phyloP scores from a whole-genome alignment of 2,888 invertebrate genomes.

The Protula sp. region DNA sequence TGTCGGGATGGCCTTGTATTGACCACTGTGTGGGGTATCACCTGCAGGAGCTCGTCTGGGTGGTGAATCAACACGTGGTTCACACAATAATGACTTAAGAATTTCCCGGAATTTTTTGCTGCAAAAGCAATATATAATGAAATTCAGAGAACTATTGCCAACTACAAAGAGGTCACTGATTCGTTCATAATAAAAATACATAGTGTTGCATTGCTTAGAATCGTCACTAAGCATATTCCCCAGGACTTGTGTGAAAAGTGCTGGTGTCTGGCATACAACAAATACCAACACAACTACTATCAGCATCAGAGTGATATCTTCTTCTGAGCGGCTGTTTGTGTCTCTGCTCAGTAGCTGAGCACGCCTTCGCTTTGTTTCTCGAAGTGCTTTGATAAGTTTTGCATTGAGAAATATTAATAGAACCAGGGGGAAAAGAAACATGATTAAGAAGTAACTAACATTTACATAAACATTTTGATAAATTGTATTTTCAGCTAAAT shows the following conservation, averaged over 20 bases:
- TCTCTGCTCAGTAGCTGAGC: slow-evolving; percentile 10
- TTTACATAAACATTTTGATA: slow-evolving; percentile 17
- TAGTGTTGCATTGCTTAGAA: slow-evolving; percentile 3
- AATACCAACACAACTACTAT: slow-evolving; percentile 20
- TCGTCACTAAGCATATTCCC: slow-evolving; percentile 4
- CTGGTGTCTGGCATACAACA: slow-evolving; percentile 17
- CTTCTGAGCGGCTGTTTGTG: slow-evolving; percentile 13
- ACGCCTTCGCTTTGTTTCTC: slow-evolving; percentile 14
- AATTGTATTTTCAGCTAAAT: slow-evolving; percentile 6
- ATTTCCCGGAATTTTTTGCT: slow-evolving; percentile 15
- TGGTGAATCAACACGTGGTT: not conserved
- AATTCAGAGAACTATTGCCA: slow-evolving; percentile 15
- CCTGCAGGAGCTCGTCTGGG: no score
- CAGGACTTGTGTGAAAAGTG: slow-evolving; percentile 16
- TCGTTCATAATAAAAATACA: slow-evolving; percentile 16
- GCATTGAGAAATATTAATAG: slow-evolving; percentile 14
- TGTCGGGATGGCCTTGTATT: no score
- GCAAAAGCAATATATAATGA: slow-evolving; percentile 20
- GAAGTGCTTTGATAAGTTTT: slow-evolving; percentile 14
- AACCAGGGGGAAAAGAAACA: slow-evolving; percentile 16
- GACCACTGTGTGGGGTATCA: no score
- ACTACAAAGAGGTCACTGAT: slow-evolving; percentile 17
- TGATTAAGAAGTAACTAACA: slow-evolving; percentile 12
- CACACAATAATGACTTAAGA: slow-evolving; percentile 8
- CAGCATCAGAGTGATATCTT: slow-evolving; percentile 18